Evolutionary conservation across 2,888 invertebrate genomes (phyloP), one percentile per base, ranked within the genome.

Genomic region (Drosophila borborema): DNA sequence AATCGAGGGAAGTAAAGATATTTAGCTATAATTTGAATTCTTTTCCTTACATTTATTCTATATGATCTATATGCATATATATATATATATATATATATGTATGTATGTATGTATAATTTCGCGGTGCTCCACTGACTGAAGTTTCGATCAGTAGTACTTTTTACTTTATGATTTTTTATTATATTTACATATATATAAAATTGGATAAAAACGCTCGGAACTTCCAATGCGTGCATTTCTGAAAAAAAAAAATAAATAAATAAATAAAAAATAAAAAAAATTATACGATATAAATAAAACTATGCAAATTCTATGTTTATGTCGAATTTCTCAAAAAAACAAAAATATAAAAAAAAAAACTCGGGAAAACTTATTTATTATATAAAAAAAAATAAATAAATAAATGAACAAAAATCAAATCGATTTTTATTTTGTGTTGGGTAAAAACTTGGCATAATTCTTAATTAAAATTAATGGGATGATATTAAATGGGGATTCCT

Each of bases 141-240:
- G 9, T 16, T 18, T 54, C 40, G 54, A 46, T 66, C 66, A 55
- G 67, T 54, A 54, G 55, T 66, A 41, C 48, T 40, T 23, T 53
- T 45, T 59, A 54, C 36, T 59, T 36, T 18, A 38, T 20, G 10
- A 20, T 20, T 20, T 20, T 20, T 20, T 59, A 54, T 20, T 59
- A 14, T 43, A 23, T 23, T 23, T 36, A 31, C 16, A 38, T 23
- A 28, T 43, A 38, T 51, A 40, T 7, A 16, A n/a, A 31, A 20
- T 20, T 56, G 40, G 46, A 18, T 56, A 56, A 54, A 49, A 54
- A 31, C 65, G 31, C 53, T 48, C 66, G 66, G 46, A 66, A 67
- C 48, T 67, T 67, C 68, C 67, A 54, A 16, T 54, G 66, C 54
- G 66, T 67, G 67, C 69, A 67, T 58, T 67, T 67, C 40, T 5